These are phyloP conservation scores for Scolopax rusticola DNA, from an alignment of 2,797 vertebrate genomes.

Conservation along the genomic window DNA sequence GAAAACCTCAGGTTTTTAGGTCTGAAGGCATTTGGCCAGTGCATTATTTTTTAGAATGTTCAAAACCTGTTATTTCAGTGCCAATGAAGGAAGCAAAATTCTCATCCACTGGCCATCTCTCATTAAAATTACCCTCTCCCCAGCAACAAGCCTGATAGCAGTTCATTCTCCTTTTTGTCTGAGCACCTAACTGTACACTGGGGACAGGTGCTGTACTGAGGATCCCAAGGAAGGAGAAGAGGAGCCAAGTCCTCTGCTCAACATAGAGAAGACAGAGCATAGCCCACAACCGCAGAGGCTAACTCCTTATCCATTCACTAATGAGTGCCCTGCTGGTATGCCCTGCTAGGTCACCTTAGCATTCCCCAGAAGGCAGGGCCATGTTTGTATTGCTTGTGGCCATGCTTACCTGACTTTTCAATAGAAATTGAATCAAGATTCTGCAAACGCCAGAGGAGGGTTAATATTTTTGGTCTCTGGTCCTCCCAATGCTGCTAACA, in stretches of 20 bases:
- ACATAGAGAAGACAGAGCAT: not conserved
- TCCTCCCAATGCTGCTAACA: not conserved
- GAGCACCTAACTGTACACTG: accelerated
- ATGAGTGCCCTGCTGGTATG: not conserved
- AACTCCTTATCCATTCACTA: not conserved
- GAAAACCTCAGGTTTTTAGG: not conserved
- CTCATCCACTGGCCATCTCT: not conserved
- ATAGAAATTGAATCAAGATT: not conserved
- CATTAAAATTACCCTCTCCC: not conserved
- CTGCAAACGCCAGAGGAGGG: not conserved
- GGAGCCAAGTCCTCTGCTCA: not conserved
- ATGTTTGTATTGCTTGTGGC: not conserved
- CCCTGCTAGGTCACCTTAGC: not conserved
- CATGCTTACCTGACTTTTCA: not conserved
- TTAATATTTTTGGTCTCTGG: slow-evolving; percentile 2
- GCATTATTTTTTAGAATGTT: not conserved
- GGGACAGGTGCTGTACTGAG: not conserved
- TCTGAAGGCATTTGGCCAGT: not conserved
- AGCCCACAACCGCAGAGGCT: not conserved
- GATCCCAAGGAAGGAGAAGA: not conserved
- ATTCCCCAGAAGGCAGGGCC: not conserved
- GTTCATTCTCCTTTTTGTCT: not conserved
- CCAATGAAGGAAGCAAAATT: not conserved
- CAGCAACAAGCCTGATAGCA: not conserved
- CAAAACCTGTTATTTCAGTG: not conserved